phyloP scores from a whole-genome alignment of 2,113 vertebrate genomes.

The Sitta europaea region DNA sequence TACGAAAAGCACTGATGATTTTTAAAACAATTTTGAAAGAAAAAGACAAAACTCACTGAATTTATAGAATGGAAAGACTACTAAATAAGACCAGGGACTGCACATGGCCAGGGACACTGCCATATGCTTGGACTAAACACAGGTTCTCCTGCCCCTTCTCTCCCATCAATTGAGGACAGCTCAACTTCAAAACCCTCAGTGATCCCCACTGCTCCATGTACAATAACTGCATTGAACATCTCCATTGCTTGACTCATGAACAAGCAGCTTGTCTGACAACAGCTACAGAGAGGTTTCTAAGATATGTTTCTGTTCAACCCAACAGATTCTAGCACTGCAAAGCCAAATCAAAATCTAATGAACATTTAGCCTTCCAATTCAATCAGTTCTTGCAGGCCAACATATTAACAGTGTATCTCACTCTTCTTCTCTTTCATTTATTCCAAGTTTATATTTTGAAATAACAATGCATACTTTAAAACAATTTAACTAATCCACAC shows the following conservation, averaged over 20 bases:
- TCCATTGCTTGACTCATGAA: neutral
- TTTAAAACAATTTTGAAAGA: neutral
- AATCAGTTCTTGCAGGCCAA: neutral
- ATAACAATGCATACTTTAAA: neutral
- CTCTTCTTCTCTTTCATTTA: neutral
- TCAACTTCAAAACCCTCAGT: neutral
- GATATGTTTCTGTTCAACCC: neutral
- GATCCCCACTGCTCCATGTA: neutral
- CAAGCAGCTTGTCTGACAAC: neutral
- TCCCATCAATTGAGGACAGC: neutral
- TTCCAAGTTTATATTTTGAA: neutral
- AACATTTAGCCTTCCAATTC: neutral
- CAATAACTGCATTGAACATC: fast-evolving
- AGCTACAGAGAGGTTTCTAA: neutral
- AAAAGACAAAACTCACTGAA: neutral
- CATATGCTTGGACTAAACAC: fast-evolving
- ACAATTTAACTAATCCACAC: neutral
- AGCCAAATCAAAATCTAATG: neutral
- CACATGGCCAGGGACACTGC: neutral
- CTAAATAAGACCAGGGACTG: neutral
- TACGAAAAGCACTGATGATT: neutral
- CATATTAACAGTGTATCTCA: neutral
- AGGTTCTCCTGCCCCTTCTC: neutral
- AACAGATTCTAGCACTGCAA: neutral
- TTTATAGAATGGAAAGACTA: neutral